Conservation (phyloP, 2,888 invertebrate genomes). For the Catocala fraxini region DNA sequence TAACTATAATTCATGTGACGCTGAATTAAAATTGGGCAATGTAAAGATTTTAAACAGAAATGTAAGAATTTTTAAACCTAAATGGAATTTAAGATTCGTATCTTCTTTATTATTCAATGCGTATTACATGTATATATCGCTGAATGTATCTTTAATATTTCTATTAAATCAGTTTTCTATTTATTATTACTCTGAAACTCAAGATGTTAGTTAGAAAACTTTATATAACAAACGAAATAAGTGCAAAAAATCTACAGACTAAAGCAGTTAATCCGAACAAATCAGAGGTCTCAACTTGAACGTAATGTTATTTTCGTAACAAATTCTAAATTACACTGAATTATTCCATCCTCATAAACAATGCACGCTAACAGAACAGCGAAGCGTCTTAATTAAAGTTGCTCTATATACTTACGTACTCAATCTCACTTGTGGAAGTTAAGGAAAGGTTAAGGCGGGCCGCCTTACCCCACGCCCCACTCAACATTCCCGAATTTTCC, state of each 20-base stretch:
- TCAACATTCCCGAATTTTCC: constrained; percentile 79
- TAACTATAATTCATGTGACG: no score
- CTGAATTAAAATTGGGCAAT: no score
- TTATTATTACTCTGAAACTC: no score
- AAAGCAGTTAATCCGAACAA: constrained; percentile 4
- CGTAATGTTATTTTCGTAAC: constrained; percentile 44
- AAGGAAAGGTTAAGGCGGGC: constrained; percentile 80
- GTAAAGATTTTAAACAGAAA: no score
- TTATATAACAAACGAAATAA: no score
- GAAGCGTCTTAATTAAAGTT: constrained; percentile 81
- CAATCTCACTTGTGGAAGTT: constrained; percentile 85
- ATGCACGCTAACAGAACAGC: constrained; percentile 78
- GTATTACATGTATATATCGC: no score
- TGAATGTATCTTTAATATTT: no score
- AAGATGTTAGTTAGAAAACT: no score
- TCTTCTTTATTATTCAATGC: no score
- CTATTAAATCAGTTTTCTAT: no score
- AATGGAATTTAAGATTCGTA: no score
- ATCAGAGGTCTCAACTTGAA: constrained; percentile 12
- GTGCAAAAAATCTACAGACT: neutral
- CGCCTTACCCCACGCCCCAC: constrained; percentile 42
- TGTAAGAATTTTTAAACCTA: no score
- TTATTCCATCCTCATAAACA: constrained; percentile 79
- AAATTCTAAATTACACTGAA: constrained; percentile 68
- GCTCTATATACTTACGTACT: constrained; percentile 84